Evolutionary conservation across 2,113 vertebrate genomes (phyloP).

Genomic region (Anguilla japonica): DNA sequence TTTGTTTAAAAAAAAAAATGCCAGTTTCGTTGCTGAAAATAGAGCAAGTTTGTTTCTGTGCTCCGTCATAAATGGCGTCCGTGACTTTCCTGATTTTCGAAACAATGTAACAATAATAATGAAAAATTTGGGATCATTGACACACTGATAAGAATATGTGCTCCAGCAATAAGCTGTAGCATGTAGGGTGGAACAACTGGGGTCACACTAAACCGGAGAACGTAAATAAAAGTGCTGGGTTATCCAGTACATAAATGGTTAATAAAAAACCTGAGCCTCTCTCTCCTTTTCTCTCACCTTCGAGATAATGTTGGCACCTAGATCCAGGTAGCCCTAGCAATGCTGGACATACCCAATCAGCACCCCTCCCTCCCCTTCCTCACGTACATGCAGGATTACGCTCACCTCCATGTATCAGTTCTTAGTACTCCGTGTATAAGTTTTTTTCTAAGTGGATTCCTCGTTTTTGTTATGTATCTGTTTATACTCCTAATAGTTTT

Average conservation of each 20-base stretch:
- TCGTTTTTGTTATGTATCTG: too few relatives aligned
- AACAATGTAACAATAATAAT: not conserved
- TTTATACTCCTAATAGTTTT: too few relatives aligned
- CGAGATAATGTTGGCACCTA: not conserved
- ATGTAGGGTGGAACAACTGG: too few relatives aligned
- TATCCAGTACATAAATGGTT: not conserved
- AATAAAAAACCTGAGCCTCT: not conserved
- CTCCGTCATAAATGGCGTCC: not conserved
- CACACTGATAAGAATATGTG: too few relatives aligned
- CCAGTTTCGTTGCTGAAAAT: not conserved
- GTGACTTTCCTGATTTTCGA: not conserved
- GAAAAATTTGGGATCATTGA: too few relatives aligned
- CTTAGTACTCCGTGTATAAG: not conserved
- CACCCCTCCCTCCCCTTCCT: not conserved
- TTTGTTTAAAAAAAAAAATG: not conserved
- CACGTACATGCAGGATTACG: not conserved
- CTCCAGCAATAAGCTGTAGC: too few relatives aligned
- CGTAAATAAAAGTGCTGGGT: not conserved
- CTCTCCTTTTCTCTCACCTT: not conserved
- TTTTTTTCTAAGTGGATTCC: not conserved
- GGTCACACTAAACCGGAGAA: not conserved
- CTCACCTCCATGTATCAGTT: not conserved
- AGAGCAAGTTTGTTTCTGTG: not conserved
- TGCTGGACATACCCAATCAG: not conserved
- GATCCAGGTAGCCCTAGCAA: not conserved